These are phyloP conservation scores for Jordanella pulchra DNA, from an alignment of 2,797 vertebrate species.

Conservation along the genomic window DNA sequence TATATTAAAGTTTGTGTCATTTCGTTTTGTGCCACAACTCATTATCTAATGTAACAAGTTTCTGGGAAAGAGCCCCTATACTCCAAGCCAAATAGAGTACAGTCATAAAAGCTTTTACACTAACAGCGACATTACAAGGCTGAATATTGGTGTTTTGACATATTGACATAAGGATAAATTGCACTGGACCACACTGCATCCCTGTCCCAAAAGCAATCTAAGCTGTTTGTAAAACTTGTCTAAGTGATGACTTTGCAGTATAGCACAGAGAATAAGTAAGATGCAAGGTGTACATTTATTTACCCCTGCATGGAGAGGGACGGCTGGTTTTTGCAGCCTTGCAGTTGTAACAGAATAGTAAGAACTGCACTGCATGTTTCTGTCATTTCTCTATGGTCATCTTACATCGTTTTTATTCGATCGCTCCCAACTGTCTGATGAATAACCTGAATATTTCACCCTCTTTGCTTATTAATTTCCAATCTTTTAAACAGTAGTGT, in stretches of 20 bases:
- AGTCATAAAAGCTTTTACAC: constrained; percentile 55
- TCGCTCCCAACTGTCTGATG: neutral
- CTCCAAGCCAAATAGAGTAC: constrained; percentile 55
- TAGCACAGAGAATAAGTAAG: constrained; percentile 71
- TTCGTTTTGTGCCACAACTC: constrained; percentile 40
- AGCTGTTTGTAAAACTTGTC: constrained; percentile 77
- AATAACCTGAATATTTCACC: neutral
- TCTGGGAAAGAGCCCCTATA: constrained; percentile 52
- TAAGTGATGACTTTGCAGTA: constrained; percentile 73
- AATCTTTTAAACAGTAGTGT: neutral
- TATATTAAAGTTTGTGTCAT: constrained; percentile 43
- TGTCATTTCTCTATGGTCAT: neutral
- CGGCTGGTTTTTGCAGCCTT: constrained; percentile 51
- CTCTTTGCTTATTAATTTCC: constrained; percentile 3
- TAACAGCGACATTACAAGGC: constrained; percentile 70
- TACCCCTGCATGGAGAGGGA: constrained; percentile 38
- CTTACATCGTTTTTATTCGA: neutral
- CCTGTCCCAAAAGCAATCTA: constrained; percentile 83
- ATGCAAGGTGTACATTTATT: constrained; percentile 56
- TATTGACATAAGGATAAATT: constrained; percentile 81
- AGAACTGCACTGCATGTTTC: constrained; percentile 21
- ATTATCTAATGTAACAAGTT: constrained; percentile 63
- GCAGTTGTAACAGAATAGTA: constrained; percentile 22
- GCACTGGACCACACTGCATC: constrained; percentile 84
- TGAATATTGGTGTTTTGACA: constrained; percentile 75